phyloP scores from a whole-genome alignment of 2,113 vertebrate species.

The Addax nasomaculatus region DNA sequence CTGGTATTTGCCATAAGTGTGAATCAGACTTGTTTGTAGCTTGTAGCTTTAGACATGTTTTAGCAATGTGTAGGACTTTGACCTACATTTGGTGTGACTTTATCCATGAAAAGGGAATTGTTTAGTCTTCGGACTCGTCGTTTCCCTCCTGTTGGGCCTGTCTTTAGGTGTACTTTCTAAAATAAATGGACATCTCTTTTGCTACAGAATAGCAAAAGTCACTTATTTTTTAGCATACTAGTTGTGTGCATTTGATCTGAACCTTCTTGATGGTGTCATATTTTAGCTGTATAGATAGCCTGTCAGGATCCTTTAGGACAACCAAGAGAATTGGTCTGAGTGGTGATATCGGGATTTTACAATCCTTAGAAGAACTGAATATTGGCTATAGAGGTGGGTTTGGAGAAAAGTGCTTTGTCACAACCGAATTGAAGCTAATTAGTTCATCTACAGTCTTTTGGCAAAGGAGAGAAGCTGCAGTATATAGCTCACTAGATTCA shows the following conservation, averaged over 20 bases:
- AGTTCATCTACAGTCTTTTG: slow-evolving; percentile 58
- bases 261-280: slow-evolving; percentile 73
- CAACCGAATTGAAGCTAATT: slow-evolving; percentile 22
- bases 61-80: slow-evolving; percentile 64
- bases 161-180: slow-evolving; percentile 67
- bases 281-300: slow-evolving; percentile 59
- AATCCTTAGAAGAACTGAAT: slow-evolving; percentile 41
- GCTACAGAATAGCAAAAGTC: slow-evolving; percentile 58
- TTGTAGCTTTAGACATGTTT: slow-evolving; percentile 69
- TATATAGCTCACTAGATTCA: slow-evolving; percentile 55
- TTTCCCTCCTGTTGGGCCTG: slow-evolving; percentile 67
- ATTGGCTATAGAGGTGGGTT: slow-evolving; percentile 60
- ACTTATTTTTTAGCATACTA: slow-evolving; percentile 73
- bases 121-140: slow-evolving; percentile 71
- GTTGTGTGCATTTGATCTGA: slow-evolving; percentile 75
- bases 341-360: slow-evolving; percentile 64
- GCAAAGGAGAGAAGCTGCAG: slow-evolving; percentile 61
- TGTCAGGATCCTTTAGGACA: slow-evolving; percentile 54
- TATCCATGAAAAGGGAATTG: slow-evolving; percentile 62
- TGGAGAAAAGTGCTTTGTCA: slow-evolving; percentile 2
- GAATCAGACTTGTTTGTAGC: slow-evolving; percentile 68
- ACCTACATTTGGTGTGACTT: slow-evolving; percentile 74
- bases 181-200: slow-evolving; percentile 57
- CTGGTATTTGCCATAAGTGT: slow-evolving; percentile 71
- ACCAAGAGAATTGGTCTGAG: slow-evolving; percentile 68